phyloP scores from a whole-genome alignment of 2,797 vertebrate genomes.

The Pteropus rufus region DNA sequence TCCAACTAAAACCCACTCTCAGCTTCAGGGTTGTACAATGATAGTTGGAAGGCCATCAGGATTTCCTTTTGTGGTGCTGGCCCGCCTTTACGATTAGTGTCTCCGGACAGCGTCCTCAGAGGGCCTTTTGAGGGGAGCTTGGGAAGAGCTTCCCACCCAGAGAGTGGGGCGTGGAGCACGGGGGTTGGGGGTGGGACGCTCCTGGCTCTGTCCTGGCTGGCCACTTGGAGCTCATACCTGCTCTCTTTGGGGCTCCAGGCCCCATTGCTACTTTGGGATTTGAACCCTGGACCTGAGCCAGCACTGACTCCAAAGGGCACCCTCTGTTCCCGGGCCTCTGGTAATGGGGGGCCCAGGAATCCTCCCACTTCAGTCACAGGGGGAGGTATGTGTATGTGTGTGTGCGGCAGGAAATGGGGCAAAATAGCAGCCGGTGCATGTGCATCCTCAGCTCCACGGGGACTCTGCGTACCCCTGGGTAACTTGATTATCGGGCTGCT shows the following conservation, averaged over 20 bases:
- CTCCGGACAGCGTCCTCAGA: background rate
- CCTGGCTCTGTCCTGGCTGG: background rate
- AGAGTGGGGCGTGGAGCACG: background rate
- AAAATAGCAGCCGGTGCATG: fast-evolving
- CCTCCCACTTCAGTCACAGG: background rate
- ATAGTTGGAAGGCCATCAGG: background rate
- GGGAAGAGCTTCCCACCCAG: background rate
- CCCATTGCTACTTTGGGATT: background rate
- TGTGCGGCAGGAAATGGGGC: background rate
- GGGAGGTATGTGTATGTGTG: no score
- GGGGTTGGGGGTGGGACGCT: no score
- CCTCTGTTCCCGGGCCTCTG: background rate
- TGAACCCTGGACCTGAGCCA: background rate
- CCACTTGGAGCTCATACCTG: fast-evolving
- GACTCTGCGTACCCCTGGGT: background rate
- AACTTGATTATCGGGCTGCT: background rate
- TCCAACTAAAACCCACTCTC: background rate
- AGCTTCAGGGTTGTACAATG: background rate
- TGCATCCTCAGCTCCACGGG: background rate
- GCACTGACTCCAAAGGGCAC: background rate
- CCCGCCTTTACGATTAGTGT: background rate
- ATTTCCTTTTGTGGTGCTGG: background rate
- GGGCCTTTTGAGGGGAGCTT: background rate
- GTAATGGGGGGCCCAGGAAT: background rate
- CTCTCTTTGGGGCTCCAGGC: fast-evolving